phyloP scores from a whole-genome alignment of 2,113 vertebrate species.

The Dolichallabes microphthalmus region DNA sequence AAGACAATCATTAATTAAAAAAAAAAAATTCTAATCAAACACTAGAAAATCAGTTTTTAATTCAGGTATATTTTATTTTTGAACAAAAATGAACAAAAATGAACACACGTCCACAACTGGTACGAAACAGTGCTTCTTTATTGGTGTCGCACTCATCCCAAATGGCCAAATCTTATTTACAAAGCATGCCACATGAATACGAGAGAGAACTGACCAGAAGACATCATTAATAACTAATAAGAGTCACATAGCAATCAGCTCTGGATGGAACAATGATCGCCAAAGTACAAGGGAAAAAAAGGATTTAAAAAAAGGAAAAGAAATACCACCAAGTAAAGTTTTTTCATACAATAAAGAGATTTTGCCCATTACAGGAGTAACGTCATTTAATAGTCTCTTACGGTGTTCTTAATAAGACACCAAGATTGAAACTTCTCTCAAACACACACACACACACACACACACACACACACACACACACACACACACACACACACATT shows the following conservation, averaged over 20 bases:
- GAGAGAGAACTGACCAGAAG: conserved; percentile 72
- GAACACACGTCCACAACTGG: conserved; percentile 42
- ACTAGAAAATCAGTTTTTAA: neutral
- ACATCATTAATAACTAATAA: conserved; percentile 63
- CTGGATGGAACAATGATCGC: conserved; percentile 40
- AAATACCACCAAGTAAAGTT: conserved; percentile 57
- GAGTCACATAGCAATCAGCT: conserved; percentile 64
- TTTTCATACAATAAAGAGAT: conserved; percentile 10
- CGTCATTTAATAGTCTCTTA: conserved; percentile 19
- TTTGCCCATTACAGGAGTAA: conserved; percentile 38
- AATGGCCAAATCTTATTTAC: conserved; percentile 78
- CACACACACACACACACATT: neutral
- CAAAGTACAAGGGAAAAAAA: conserved; percentile 44
- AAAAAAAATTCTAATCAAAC: neutral
- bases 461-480: neutral
- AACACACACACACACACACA: no score
- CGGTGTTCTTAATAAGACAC: neutral
- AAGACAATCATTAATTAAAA: no score
- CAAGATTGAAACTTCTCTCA: neutral
- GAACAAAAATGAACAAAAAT: conserved; percentile 24
- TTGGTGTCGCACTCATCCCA: conserved; percentile 76
- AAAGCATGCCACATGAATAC: conserved; percentile 82
- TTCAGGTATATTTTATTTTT: neutral
- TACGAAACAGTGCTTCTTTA: conserved; percentile 81
- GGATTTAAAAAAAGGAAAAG: conserved; percentile 55